These are phyloP conservation scores for Ophion ellenae DNA, from an alignment of 2,888 invertebrate species.

Conservation along the genomic window DNA sequence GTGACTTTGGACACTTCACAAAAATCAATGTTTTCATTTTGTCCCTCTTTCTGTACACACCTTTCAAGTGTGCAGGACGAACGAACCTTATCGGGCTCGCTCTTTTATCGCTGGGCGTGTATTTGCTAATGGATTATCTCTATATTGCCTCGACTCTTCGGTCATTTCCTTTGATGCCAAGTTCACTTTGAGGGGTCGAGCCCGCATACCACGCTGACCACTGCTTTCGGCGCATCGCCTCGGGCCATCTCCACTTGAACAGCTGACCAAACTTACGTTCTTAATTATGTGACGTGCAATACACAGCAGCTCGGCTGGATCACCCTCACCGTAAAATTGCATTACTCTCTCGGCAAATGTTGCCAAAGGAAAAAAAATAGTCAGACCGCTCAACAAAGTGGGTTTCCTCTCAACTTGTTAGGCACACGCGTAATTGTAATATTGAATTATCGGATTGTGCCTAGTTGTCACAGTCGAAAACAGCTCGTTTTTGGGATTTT, in stretches of 20 bases:
- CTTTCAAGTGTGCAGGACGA: not conserved
- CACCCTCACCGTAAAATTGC: not conserved
- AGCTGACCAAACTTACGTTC: constrained; percentile 12
- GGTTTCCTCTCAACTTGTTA: not conserved
- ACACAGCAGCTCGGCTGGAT: not conserved
- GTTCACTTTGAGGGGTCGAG: constrained; percentile 12
- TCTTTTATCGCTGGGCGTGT: not conserved
- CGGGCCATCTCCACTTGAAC: constrained; percentile 13
- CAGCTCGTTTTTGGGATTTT: too few species aligned
- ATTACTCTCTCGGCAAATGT: not conserved
- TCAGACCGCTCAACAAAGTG: not conserved
- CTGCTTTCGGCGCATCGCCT: not conserved
- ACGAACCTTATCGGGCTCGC: not conserved
- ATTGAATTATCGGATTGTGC: not conserved
- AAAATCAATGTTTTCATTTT: not conserved
- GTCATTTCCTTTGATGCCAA: constrained; percentile 32
- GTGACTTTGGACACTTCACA: not conserved
- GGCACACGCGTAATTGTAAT: not conserved
- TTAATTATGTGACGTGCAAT: not conserved
- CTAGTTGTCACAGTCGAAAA: too few species aligned
- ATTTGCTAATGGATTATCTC: constrained; percentile 5
- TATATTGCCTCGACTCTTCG: constrained; percentile 4
- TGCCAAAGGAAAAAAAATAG: not conserved
- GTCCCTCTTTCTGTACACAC: not conserved
- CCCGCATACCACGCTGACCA: not conserved